Evolutionary conservation across 1,140 invertebrate genomes (phyloP), one percentile per base, ranked within the genome.

Genomic region (Pentalonia nigronervosa): DNA sequence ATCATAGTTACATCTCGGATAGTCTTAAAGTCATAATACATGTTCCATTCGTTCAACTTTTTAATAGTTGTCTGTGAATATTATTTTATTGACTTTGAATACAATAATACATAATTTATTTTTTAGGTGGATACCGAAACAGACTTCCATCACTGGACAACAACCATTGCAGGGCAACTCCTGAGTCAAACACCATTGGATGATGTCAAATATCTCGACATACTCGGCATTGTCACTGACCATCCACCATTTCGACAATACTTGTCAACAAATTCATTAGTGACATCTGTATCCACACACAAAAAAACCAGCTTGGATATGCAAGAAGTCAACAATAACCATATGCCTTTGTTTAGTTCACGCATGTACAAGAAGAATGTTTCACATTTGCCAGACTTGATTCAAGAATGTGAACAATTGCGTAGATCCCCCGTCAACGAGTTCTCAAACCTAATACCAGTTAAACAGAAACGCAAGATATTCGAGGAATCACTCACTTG

Each of bases 171-270:
- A 0, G 96, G 96, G 1, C 96, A 97, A 94, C 95, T 97, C 8
- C 96, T 97, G 48, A 95, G 96, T 3, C 96, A 97, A 94, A 97
- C 96, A 8, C 96, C 96, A 8, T 95, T 97, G n/a, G 96, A 96
- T 14, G 95, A 96, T 2, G 95, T 96, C n/a, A 95, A 95, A 93
- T 96, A 95, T 94, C 94, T 96, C 90, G 96, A 96, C 91, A 95
- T 96, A 56, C 94, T 96, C 30, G 95, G 95, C 0, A 94, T 83
- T 30, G 50, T 91, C 21, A 50, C n/a, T 94, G 95, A 45, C 94
- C 95, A 30, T 14, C 34, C 25, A 53, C 91, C 76, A 7, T n/a
- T 23, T n/a, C n/a, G 81, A 41, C 76, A 50, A n/a, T 50, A 93
- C 25, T 93, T 81, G 1, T 83, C 48, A 1, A 86, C 81, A 50